phyloP scores from a whole-genome alignment of 2,113 vertebrate species.

The Crocuta crocuta region DNA sequence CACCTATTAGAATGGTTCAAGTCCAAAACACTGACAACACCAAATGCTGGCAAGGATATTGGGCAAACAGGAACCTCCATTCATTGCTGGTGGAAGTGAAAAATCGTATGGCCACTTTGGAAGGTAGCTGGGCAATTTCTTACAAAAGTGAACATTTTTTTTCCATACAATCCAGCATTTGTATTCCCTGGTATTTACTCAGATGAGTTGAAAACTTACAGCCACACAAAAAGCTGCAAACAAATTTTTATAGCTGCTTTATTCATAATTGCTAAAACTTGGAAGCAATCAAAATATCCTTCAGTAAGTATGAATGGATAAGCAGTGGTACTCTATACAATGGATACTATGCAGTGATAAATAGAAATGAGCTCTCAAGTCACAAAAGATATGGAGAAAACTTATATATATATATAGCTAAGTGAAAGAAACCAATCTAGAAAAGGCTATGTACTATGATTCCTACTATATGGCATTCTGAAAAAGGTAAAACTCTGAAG shows the following conservation, averaged over 20 bases:
- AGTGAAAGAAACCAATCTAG: not conserved
- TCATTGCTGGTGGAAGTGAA: not conserved
- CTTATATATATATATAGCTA: not conserved
- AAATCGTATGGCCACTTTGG: not conserved
- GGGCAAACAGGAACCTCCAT: not conserved
- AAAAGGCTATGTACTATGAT: not conserved
- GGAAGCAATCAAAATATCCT: not conserved
- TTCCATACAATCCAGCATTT: not conserved
- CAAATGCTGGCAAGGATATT: not conserved
- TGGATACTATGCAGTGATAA: not conserved
- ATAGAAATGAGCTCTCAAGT: not conserved
- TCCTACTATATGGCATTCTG: not conserved
- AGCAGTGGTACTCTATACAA: not conserved
- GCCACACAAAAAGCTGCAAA: not conserved
- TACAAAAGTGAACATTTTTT: not conserved
- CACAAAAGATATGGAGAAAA: not conserved
- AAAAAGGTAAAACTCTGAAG: not conserved
- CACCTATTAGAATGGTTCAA: not conserved
- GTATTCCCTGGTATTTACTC: not conserved
- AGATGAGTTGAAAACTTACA: not conserved
- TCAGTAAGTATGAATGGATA: not conserved
- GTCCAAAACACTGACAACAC: not conserved
- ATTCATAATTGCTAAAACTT: not conserved
- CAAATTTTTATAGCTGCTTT: not conserved
- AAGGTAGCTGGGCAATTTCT: not conserved